Base-by-base conservation (phyloP, 2,113 vertebrate genomes). In the Phyllostomus discolor region DNA sequence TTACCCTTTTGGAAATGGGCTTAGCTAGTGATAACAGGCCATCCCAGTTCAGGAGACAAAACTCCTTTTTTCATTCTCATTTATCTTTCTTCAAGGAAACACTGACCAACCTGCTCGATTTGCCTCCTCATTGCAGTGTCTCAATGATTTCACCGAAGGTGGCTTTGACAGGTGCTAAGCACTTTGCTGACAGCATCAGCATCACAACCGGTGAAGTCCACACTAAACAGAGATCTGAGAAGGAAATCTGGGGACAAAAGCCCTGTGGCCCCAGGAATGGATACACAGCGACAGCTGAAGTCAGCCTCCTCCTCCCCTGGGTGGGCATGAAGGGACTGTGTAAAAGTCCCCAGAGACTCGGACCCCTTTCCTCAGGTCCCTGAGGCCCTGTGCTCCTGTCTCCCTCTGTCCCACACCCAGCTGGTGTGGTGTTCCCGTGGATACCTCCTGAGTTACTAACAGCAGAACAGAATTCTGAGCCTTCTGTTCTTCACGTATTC, bases 401-500 rank as follows among this genome's bases (percentile, higher is more conserved):
- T 26, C 78, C 28, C 67, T 14, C 24, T 19, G 76, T 28, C 26
- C 26, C 64, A 22, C 0, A 6, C 33, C 48, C 43, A 16, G 84
- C 76, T 50, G 26, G 28, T 78, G 62, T 90, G 31, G 28, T 46
- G 85, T 92, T 46, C n/a, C 48, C 26, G 79, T 0, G 22, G 70
- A 83, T 50, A 69, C 50, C 90, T 90, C 62, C 1, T 6, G 28
- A 89, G 78, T 67, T 92, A 38, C 72, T 89, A 59, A 94, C 78
- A 83, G 92, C 78, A 69, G 35, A 67, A 41, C 92, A 94, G 92
- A 88, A 92, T 90, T 89, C n/a, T 7, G 35, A 94, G 87, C 90
- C 95, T 95, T 97, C 90, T 97, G 97, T 96, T 97, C 88, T 81
- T 94, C 64, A 1, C 84, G 67, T 90, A 48, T 88, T 96, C 85